These are phyloP conservation scores for Siphlonurus alternatus DNA, from an alignment of 2,888 invertebrate genomes.

Conservation along the genomic window DNA sequence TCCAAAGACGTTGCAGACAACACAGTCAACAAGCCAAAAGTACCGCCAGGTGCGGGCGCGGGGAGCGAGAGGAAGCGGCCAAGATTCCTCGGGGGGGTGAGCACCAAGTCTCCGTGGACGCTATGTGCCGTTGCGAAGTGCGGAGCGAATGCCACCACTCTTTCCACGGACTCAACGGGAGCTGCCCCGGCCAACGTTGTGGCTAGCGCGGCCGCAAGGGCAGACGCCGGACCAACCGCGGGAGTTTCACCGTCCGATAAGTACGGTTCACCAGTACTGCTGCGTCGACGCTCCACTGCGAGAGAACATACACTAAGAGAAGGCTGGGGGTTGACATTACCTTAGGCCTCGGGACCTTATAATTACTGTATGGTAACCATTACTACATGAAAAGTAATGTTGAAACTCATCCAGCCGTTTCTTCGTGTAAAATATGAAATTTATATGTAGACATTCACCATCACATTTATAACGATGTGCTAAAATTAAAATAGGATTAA, in stretches of 20 bases:
- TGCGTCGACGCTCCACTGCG: background rate
- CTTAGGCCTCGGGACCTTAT: no score
- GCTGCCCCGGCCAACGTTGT: background rate
- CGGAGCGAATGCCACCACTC: background rate
- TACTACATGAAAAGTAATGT: no score
- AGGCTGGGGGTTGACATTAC: no score
- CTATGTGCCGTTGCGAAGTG: background rate
- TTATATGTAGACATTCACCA: no score
- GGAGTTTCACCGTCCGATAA: background rate
- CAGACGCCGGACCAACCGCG: background rate
- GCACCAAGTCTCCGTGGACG: background rate
- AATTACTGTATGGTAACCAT: no score
- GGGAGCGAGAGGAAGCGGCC: background rate
- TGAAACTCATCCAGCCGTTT: no score
- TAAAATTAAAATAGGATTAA: no score
- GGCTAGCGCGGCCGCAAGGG: background rate
- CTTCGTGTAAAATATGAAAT: no score
- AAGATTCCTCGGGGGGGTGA: background rate
- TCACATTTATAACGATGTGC: no score
- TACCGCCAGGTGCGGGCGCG: background rate
- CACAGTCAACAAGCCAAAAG: no score
- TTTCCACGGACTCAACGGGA: background rate
- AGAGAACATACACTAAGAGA: background rate
- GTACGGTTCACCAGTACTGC: background rate
- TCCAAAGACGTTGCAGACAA: no score